Base-by-base conservation (phyloP, 2,797 vertebrate genomes). In the Mormyrops boulengeri region DNA sequence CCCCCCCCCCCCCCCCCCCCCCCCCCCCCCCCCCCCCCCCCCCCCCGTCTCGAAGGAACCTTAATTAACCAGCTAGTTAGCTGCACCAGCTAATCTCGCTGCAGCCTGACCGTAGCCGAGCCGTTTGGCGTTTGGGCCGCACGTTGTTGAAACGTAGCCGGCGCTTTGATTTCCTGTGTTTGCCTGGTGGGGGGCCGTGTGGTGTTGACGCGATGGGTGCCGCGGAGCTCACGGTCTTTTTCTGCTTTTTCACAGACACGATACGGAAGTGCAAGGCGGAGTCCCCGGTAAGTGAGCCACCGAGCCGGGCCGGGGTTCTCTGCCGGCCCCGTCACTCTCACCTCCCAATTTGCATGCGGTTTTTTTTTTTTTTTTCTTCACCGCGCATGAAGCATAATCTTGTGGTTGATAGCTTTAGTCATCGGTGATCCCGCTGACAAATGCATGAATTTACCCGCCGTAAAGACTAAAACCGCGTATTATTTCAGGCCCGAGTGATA, bases 251-350 rank as follows among this genome's bases (percentile, higher is more conserved):
- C 11, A 12, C 91, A 97, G 96, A 97, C 96, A 95, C 96, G 90
- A 94, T 96, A 93, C 95, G 96, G 93, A 95, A 96, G 91, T 96
- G 96, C 92, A 97, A 97, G 95, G 94, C 96, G 50, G 96, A 97
- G 92, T 66, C 96, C 93, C 92, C 96, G 96, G 96, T 97, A 92
- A 96, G 96, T 94, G 38, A 60, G 41, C 34, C 53, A n/a, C 38
- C 14, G 26, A 50, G 62, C n/a, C 30, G 30, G 66, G 11, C 69
- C 34, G 30, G 30, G 69, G 34, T 77, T 17, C 34, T 38, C 12
- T 12, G 34, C 34, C 69, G 14, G 30, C 14, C 34, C 34, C 14
- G 69, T 77, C 34, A 77, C 14, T 19, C 30, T 73, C 66, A 12
- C 66, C 66, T 73, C 34, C 9, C 9, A 26, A 66, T 66, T 66